Evolutionary conservation across 1,140 invertebrate species (phyloP), one percentile per base, ranked within the genome.

Genomic region (Drosophila asahinai): DNA sequence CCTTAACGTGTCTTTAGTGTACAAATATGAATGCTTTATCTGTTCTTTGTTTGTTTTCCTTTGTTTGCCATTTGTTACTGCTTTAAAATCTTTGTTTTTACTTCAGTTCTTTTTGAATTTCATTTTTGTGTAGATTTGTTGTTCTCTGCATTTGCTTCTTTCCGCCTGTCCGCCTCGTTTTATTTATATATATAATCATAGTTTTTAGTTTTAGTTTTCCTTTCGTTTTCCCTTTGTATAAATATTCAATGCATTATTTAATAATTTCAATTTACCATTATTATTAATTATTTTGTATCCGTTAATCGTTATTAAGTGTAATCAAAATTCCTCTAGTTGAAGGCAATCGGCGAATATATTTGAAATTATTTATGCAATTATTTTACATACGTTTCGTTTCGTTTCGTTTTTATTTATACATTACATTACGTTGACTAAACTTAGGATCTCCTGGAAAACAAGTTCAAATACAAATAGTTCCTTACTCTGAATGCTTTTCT

Each of bases 311-410:
- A 87, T 83, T 82, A 89, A 86, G 83, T 90, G 77, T 87, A 86
- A 91, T 92, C 89, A 91, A 92, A 92, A 92, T 92, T 92, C 91
- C 91, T 92, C 91, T 92, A 92, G 86, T 92, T 92, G 91, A 92
- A 92, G 91, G 91, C 91, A 92, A 92, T 92, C 91, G 91, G 91
- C 91, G 91, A 92, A 92, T 92, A 90, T 92, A 91, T 92, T 92
- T 89, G 81, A 92, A 92, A 92, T 92, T 89, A 92, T 92, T 92
- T 89, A 92, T 91, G 91, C 86, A 91, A 86, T 89, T 91, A 89
- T 81, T 89, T 81, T 92, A 92, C 91, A 92, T 86, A 86, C 68
- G 55, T 89, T 73, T 86, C 30, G 42, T 84, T 81, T 63, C 48
- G 51, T 42, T 81, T 63, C 48, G 51, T 42, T 71, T 64, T 60